Base-by-base conservation (phyloP, 2,888 invertebrate species). In the Rhogogaster chlorosoma region DNA sequence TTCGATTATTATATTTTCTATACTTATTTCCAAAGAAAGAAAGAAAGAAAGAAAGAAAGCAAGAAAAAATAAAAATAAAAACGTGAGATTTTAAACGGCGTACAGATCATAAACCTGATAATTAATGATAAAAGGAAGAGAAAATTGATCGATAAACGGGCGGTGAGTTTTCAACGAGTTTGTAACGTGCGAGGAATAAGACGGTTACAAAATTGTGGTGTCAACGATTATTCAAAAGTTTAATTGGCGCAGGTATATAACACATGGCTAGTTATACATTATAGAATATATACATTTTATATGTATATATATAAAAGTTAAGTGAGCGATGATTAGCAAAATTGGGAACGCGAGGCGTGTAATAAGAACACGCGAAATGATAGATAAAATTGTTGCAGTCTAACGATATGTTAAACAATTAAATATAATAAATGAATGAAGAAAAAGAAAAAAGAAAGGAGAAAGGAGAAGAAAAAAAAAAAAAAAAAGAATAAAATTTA, bases 171-270 rank as follows among this genome's bases (percentile, higher is more conserved):
- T 1, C 57, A 57, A 18, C 57, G 22, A 18, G 22, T 57, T 57
- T 57, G 5, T 22, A 57, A 18, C 57, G 22, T 6, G 22, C n/a
- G 57, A 42, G n/a, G 1, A 15, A 67, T 32, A 67, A 67, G 15
- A 29, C 5, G 67, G 32, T 67, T 36, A 29, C 32, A 32, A 7
- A 67, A 67, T 67, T 32, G 67, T 12, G 67, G 26, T 6, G 67
- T 67, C 32, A 67, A 32, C 67, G 67, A 67, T 67, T 67, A 67
- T 67, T 26, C 32, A 67, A 29, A 67, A 26, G 67, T 2, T 67
- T 67, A 67, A 67, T 67, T 67, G 67, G 67, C 67, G 12, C 67
- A 32, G 67, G 67, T 29, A 67, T 18, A 0, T 4, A 0, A 15
- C 32, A 32, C 5, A 26, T 29, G 32, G 67, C 67, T 67, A 32